Evolutionary conservation across 2,888 invertebrate genomes (phyloP).

Genomic region (Aleiodes leptofemur): DNA sequence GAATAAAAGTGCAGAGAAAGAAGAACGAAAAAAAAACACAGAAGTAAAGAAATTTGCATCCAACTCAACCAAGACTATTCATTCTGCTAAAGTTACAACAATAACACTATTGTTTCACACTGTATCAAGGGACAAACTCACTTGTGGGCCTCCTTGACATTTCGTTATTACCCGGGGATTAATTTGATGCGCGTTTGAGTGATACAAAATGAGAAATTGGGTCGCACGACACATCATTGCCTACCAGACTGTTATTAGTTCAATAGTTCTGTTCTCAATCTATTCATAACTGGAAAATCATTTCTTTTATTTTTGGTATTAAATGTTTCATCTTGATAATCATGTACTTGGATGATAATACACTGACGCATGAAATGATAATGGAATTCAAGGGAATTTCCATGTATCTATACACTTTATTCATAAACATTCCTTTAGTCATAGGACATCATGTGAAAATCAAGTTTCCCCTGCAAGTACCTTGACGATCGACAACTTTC

Average conservation of each 20-base stretch:
- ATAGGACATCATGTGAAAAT: too few species aligned
- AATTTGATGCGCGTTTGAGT: constrained; percentile 62
- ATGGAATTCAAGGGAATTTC: too few species aligned
- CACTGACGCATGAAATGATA: too few species aligned
- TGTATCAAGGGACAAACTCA: constrained; percentile 32
- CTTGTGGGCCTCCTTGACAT: constrained; percentile 54
- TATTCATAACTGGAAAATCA: neutral
- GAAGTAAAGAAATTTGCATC: constrained; percentile 1
- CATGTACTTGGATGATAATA: neutral
- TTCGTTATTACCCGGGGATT: constrained; percentile 61
- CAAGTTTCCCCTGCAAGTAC: too few species aligned
- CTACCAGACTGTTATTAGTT: constrained; percentile 53
- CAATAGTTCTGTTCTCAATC: neutral
- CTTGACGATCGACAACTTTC: too few species aligned
- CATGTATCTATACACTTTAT: too few species aligned
- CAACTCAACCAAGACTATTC: constrained; percentile 20
- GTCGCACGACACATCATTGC: constrained; percentile 56
- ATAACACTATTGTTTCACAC: constrained; percentile 47
- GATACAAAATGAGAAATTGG: constrained; percentile 57
- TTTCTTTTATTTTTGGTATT: neutral
- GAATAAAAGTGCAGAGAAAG: neutral
- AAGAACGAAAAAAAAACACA: neutral
- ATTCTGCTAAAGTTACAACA: constrained; percentile 41
- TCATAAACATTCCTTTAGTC: too few species aligned
- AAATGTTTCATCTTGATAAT: constrained; percentile 10